Evolutionary conservation across 1,140 invertebrate species (phyloP).

Genomic region (Zaprionus nigranus): DNA sequence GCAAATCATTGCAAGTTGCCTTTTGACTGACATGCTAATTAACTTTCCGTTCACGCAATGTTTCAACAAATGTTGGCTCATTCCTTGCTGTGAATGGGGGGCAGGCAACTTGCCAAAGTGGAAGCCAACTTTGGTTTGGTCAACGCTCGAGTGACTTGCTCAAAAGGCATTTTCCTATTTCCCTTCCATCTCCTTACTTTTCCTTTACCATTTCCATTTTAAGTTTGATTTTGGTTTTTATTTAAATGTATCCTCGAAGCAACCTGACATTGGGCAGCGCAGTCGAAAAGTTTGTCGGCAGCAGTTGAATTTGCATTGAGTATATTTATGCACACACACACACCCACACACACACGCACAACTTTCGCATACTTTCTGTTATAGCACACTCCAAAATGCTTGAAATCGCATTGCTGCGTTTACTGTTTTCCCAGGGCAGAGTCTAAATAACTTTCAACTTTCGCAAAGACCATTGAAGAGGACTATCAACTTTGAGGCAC

Average conservation of each 20-base stretch:
- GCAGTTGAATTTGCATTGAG: conserved; percentile 10
- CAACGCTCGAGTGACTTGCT: conserved; percentile 17
- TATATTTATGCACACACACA: conserved; percentile 25
- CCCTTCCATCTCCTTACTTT: background rate
- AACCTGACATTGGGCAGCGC: conserved; percentile 8
- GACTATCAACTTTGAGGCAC: conserved; percentile 39
- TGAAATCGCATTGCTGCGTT: conserved; percentile 27
- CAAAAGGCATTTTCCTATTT: conserved; percentile 11
- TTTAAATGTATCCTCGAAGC: conserved; percentile 30
- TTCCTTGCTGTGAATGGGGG: background rate
- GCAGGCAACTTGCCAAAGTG: conserved; percentile 3
- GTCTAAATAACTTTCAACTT: conserved; percentile 31
- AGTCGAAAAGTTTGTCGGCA: conserved; percentile 16
- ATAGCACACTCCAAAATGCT: background rate
- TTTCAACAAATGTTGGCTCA: background rate
- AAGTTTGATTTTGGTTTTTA: conserved; percentile 22
- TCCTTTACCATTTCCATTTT: conserved; percentile 26
- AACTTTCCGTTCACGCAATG: conserved; percentile 34
- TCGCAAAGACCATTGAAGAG: conserved; percentile 13
- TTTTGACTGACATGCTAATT: conserved; percentile 40
- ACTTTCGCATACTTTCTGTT: background rate
- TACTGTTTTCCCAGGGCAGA: background rate
- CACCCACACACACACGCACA: background rate
- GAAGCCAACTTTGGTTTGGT: conserved; percentile 22
- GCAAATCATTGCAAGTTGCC: background rate